Base-by-base conservation (phyloP, 1,140 invertebrate genomes). In the Melitaea cinxia region DNA sequence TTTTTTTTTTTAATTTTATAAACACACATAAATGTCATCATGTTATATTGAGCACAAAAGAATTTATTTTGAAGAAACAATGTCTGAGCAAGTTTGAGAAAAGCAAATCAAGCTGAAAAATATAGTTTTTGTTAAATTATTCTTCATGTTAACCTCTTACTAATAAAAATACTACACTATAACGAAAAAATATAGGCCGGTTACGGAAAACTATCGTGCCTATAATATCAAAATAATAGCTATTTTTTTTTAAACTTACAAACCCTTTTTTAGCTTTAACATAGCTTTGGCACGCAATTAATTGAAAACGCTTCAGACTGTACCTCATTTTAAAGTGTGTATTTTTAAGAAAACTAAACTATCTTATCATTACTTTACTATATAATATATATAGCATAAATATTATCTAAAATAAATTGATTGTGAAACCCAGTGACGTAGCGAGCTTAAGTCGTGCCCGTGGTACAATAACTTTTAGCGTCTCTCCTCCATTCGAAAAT, bases 151-250 rank as follows among this genome's bases (percentile, higher is more conserved):
- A n/a, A 39, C 14, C 4, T 19, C 39, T 45, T 19, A 45, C 17
- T 19, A 45, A 19, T 19, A 45, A 7, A n/a, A 35, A n/a, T 10
- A 35, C 52, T 54, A 54, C 33, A 42, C 26, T 37, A 21, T 37
- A 4, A 26, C 21, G 2, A 56, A 14, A 62, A 15, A 19, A 57
- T 7, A 49, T 67, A 71, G 56, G 69, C 64, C 69, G 64, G 39
- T 54, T 14, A 28, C 30, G 67, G 50, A 65, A 65, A 55, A 49
- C 39, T 14, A 17, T 42, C 17, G 37, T 47, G 14, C 7, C 15
- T 45, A 45, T 17, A 21, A 45, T 45, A 14, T 39, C 4, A 56
- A 23, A 39, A 21, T 5, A 33, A 53, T 17, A 7, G 17, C 50
- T 17, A 53, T 26, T 28, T 19, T 21, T 5, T 12, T 17, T 14